Evolutionary conservation across 2,113 vertebrate genomes (phyloP), one percentile per base, ranked within the genome.

Genomic region (Oryzias curvinotus): DNA sequence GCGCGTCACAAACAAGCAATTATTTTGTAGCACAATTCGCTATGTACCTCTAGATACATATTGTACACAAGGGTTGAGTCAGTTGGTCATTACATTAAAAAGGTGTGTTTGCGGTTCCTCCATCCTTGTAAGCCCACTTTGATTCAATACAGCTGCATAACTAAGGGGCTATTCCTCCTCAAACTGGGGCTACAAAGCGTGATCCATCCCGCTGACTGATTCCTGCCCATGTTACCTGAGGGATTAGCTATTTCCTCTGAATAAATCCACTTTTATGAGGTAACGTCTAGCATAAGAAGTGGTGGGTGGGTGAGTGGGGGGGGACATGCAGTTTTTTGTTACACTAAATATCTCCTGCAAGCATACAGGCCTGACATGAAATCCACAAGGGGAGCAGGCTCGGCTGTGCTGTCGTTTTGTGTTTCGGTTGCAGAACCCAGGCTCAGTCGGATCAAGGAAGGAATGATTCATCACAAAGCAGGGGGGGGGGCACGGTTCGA

Each of bases 201-300:
- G 70, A 81, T 83, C 77, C 61, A 57, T 59, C 57, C 74, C 57
- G 49, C 76, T 76, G 81, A 87, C 68, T 73, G 81, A 85, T 83
- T 87, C 74, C 44, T 64, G 48, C 68, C 64, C 30, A 54, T 80
- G 78, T 89, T 84, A 91, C 90, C 89, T 90, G 88, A 59, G 78
- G 82, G 81, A 85, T 70, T 61, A 80, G 77, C 81, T 54, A 74
- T 86, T 91, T 91, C 89, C 89, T 82, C 66, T 43, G 70, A 57
- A 65, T 69, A 76, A 88, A 86, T 83, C 80, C 75, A 68, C 75
- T 80, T 82, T 75, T 81, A 68, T 90, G 91, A 90, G 88, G 79
- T 89, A 87, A 89, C 61, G 88, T 90, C 90, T 90, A 70, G 69
- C 60, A 71, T 75, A 75, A 77, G 80, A 70, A 71, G 81, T 52